Conservation (phyloP, 2,797 vertebrate genomes). For the Pachyuromys duprasi region DNA sequence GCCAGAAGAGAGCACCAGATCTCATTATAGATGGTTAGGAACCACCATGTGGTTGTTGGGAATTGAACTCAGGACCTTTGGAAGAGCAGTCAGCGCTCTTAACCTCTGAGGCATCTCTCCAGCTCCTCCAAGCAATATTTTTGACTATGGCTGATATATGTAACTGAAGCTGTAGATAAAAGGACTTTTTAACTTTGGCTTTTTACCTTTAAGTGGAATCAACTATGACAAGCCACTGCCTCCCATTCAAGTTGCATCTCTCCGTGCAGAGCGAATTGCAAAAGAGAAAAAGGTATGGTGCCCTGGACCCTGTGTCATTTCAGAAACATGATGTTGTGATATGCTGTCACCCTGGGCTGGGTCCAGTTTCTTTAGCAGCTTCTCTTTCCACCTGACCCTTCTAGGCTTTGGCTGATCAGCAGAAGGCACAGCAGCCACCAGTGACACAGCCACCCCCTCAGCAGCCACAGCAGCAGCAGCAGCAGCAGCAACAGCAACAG, state of each 20-base stretch:
- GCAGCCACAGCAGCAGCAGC: conserved; percentile 81
- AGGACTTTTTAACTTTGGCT: background rate
- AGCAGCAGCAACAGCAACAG: conserved; percentile 29
- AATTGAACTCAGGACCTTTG: too few relatives aligned
- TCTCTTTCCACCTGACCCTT: too few relatives aligned
- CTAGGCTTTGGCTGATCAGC: conserved; percentile 92
- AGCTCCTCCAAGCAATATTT: background rate
- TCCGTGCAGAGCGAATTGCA: conserved; percentile 91
- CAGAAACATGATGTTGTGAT: too few relatives aligned
- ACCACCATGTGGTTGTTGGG: too few relatives aligned
- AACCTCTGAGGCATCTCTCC: too few relatives aligned
- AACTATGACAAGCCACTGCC: conserved; percentile 93
- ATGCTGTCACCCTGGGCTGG: background rate
- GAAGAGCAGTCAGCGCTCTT: too few relatives aligned
- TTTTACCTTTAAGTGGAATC: conserved; percentile 88
- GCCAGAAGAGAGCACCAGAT: too few relatives aligned
- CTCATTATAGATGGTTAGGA: too few relatives aligned
- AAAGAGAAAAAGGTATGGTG: conserved; percentile 93
- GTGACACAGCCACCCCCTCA: conserved; percentile 53
- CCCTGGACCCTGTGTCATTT: background rate
- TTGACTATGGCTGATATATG: background rate
- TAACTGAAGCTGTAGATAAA: background rate
- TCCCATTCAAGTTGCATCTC: conserved; percentile 92
- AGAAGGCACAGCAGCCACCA: conserved; percentile 92
- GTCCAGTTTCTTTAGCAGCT: background rate